Base-by-base conservation (phyloP, 2,888 invertebrate species). In the Ichneumon xanthorius region DNA sequence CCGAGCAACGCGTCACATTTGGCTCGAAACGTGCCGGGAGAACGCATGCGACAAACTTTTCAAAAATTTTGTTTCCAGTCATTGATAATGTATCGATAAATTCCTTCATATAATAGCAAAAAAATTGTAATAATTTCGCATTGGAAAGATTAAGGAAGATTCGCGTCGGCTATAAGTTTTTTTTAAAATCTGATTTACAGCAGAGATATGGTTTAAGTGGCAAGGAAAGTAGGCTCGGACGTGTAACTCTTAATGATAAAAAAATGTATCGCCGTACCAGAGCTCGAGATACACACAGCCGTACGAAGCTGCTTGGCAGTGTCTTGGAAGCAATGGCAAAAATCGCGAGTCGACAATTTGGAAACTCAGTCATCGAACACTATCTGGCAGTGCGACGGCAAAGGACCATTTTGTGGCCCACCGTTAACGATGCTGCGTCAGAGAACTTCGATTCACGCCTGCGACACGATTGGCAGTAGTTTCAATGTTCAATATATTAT, bases 251-350 rank as follows among this genome's bases (percentile, higher is more conserved):
- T 53, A 72, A 80, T 67, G 71, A 84, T 63, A 40, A 61, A 53
- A 53, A 33, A 76, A 30, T 72, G 40, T 67, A 58, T 79, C 73
- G 53, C 58, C 75, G 65, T 40, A 71, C 55, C 48, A 71, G 75
- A 82, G 33, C 78, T 79, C 80, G 68, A 77, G 78, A 83, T 76
- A 75, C 22, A 63, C 73, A 55, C 73, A 79, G 65, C 71, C 40
- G 67, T 78, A 58, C 19, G 26, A 26, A 82, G 70, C 80, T 76
- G 77, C 61, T 85, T 76, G 81, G 84, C 84, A 84, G 84, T 84
- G 86, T 75, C 73, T 88, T 89, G 89, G 89, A 91, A 91, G 90
- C 87, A 80, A 85, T 70, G 75, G 67, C 86, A 86, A 84, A 63
- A 53, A 77, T 84, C 53, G 76, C 78, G 63, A 81, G 82, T 26